Evolutionary conservation across 2,888 invertebrate genomes (phyloP).

Genomic region (Leistus spinibarbis): DNA sequence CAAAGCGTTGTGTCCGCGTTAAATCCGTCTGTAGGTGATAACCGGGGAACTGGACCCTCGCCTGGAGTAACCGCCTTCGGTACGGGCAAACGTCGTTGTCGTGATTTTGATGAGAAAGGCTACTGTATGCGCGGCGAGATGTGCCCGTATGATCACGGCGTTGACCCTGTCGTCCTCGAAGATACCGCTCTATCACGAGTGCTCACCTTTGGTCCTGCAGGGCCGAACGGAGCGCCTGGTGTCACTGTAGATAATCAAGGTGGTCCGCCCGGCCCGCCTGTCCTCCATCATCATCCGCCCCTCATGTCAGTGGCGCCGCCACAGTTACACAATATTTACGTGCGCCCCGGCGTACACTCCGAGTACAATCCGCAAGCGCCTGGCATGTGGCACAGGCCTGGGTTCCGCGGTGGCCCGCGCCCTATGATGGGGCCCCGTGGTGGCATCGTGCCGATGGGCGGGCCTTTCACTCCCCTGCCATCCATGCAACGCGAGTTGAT

Average conservation of each 20-base stretch:
- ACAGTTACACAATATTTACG: slow-evolving; percentile 46
- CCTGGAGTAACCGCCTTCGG: slow-evolving; percentile 9
- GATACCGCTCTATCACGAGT: slow-evolving; percentile 71
- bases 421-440: slow-evolving; percentile 50
- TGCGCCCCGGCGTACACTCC: slow-evolving; percentile 50
- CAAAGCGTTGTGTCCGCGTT: slow-evolving; percentile 60
- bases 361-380: slow-evolving; percentile 47
- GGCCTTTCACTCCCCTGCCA: slow-evolving; percentile 50
- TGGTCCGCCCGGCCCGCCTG: slow-evolving; percentile 44
- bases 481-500: slow-evolving; percentile 71
- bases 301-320: slow-evolving; percentile 51
- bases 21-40: slow-evolving; percentile 32
- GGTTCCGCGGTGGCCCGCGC: slow-evolving; percentile 49
- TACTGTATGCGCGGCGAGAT: slow-evolving; percentile 96
- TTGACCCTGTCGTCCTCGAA: slow-evolving; percentile 94
- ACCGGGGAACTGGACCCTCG: slow-evolving; percentile 8
- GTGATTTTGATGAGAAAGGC: slow-evolving; percentile 93
- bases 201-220: slow-evolving; percentile 60
- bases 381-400: slow-evolving; percentile 51
- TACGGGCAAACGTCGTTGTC: slow-evolving; percentile 69
- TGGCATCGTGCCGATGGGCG: slow-evolving; percentile 43
- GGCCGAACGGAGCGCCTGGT: slow-evolving; percentile 56
- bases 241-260: slow-evolving; percentile 43
- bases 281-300: slow-evolving; percentile 41
- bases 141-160: slow-evolving; percentile 96